Conservation (phyloP, 2,888 invertebrate species). For the Lepidochitona cinerea region DNA sequence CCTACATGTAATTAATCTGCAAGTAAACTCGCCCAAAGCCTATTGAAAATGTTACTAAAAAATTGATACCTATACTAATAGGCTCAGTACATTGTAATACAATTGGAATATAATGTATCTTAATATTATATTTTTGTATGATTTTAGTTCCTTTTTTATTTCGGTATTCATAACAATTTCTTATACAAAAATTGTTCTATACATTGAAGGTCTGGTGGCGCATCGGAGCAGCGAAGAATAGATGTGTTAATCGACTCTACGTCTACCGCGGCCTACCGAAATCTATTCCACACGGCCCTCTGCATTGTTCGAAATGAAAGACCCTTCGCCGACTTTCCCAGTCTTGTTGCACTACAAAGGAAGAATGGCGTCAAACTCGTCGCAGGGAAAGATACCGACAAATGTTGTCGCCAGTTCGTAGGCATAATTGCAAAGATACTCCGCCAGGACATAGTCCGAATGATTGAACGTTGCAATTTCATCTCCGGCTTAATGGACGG, state of each 20-base stretch:
- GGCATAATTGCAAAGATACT: neutral
- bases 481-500: constrained; percentile 1
- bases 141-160: too few relatives aligned
- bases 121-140: too few relatives aligned
- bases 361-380: neutral
- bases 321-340: neutral
- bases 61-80: too few relatives aligned
- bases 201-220: too few relatives aligned
- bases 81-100: too few relatives aligned
- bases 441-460: neutral
- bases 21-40: too few relatives aligned
- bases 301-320: neutral
- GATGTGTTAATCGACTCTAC: neutral
- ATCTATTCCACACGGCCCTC: neutral
- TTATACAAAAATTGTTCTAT: too few relatives aligned
- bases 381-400: neutral
- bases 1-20: too few relatives aligned
- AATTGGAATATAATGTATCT: too few relatives aligned
- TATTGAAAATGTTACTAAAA: too few relatives aligned
- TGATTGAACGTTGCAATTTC: neutral
- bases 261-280: neutral
- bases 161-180: too few relatives aligned
- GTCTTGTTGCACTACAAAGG: neutral
- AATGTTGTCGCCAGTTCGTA: neutral
- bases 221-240: neutral